Conservation (phyloP, 2,888 invertebrate genomes). For the Erebia ligea region DNA sequence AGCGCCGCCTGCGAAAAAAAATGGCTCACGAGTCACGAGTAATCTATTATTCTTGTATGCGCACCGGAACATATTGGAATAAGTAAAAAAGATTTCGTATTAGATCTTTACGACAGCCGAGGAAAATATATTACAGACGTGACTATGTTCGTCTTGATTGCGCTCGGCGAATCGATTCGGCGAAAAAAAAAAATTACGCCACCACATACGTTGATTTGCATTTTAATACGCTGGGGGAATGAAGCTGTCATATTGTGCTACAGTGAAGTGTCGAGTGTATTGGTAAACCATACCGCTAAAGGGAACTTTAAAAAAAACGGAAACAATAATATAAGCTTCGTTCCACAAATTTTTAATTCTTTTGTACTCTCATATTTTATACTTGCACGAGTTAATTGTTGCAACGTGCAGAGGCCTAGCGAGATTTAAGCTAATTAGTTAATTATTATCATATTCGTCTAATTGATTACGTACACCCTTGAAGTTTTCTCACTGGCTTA, state of each 20-base stretch:
- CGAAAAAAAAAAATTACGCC: constrained; percentile 48
- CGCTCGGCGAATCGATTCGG: constrained; percentile 59
- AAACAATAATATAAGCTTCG: no score
- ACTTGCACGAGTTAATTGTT: no score
- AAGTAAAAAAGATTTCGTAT: constrained; percentile 70
- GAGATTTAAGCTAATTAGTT: no score
- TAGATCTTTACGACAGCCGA: constrained; percentile 66
- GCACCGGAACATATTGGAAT: constrained; percentile 60
- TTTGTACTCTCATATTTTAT: no score
- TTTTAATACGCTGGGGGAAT: constrained; percentile 77
- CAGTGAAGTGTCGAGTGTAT: constrained; percentile 44
- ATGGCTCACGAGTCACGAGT: constrained; percentile 53
- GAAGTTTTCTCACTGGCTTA: no score
- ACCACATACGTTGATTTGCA: constrained; percentile 70
- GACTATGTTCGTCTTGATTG: constrained; percentile 67
- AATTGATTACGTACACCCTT: no score
- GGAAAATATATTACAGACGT: constrained; percentile 71
- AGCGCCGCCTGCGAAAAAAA: constrained; percentile 45
- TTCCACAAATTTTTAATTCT: no score
- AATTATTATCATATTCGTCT: no score
- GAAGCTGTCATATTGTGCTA: constrained; percentile 69
- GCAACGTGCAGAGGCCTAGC: no score
- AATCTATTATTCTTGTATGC: constrained; percentile 34
- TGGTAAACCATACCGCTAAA: background rate
- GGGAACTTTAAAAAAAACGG: background rate